Percentiles rank a stretch among this genome's conserved stretches.
Conservation (phyloP, 2,797 vertebrate species). For the Knipowitschia caucasica region DNA sequence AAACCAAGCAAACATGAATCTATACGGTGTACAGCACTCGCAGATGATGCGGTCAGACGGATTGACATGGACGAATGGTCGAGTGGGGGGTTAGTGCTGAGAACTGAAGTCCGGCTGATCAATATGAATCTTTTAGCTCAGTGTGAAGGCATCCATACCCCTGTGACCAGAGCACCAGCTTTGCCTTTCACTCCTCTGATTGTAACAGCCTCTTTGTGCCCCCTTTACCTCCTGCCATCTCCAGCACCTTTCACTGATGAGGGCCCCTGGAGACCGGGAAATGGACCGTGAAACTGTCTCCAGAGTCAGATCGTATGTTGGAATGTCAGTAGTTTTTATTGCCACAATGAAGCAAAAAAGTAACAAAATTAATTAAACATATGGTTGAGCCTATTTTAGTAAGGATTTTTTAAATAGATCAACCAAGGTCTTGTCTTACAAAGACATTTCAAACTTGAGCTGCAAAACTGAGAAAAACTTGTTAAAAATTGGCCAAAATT, state of each 20-base stretch:
- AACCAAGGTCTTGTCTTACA: no score
- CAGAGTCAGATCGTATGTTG: neutral
- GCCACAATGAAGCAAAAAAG: no score
- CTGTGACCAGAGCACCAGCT: constrained; percentile 18
- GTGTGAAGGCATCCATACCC: constrained; percentile 21
- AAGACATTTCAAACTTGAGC: no score
- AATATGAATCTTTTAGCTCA: constrained; percentile 28
- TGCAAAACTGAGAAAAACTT: neutral
- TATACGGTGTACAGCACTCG: constrained; percentile 19
- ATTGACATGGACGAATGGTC: constrained; percentile 45
- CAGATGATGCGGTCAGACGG: constrained; percentile 15
- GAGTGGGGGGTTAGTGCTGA: constrained; percentile 49
- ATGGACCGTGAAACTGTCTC: neutral
- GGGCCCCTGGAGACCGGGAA: neutral
- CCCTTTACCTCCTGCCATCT: neutral
- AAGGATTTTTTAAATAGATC: no score
- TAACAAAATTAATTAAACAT: no score
- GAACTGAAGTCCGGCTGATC: constrained; percentile 47
- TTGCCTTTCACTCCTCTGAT: constrained; percentile 13
- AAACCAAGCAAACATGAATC: neutral
- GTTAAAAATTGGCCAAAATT: no score
- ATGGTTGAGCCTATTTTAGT: no score
- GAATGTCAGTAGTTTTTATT: neutral
- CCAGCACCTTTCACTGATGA: neutral
- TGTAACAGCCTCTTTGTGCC: neutral